phyloP scores from a whole-genome alignment of 2,113 vertebrate species.

The Synodontis membranacea region DNA sequence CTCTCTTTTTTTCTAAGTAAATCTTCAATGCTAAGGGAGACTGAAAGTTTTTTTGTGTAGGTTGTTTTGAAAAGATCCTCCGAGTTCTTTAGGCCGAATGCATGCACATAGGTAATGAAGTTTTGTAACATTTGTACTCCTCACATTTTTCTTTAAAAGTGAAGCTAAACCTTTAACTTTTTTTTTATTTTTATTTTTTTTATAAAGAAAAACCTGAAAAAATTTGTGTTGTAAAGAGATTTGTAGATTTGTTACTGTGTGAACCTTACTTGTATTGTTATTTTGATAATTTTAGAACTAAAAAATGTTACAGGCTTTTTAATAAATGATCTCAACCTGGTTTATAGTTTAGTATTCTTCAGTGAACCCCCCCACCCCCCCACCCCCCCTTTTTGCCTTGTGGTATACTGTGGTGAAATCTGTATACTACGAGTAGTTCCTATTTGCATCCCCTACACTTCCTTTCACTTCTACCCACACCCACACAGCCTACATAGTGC shows the following conservation, averaged over 20 bases:
- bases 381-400: neutral
- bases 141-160: conserved; percentile 38
- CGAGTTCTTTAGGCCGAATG: conserved; percentile 37
- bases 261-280: conserved; percentile 38
- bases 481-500: rapidly evolving
- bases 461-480: neutral
- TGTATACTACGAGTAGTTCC: neutral
- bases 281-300: conserved; percentile 53
- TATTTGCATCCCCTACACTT: neutral
- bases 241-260: conserved; percentile 55
- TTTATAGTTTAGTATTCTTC: neutral
- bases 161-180: conserved; percentile 49
- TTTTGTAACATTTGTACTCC: conserved; percentile 47
- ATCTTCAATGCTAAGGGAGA: neutral
- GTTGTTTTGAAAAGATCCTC: conserved; percentile 9
- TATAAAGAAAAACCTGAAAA: conserved; percentile 13
- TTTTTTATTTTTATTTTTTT: conserved; percentile 13
- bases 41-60: conserved; percentile 9
- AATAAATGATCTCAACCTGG: conserved; percentile 59
- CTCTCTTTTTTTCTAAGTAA: neutral
- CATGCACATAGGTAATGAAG: conserved; percentile 52
- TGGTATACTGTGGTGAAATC: neutral
- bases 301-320: conserved; percentile 54
- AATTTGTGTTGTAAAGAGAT: conserved; percentile 54
- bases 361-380: no score